These are phyloP conservation scores for Pantherophis guttatus DNA, from an alignment of 2,113 vertebrate species.

Conservation along the genomic window DNA sequence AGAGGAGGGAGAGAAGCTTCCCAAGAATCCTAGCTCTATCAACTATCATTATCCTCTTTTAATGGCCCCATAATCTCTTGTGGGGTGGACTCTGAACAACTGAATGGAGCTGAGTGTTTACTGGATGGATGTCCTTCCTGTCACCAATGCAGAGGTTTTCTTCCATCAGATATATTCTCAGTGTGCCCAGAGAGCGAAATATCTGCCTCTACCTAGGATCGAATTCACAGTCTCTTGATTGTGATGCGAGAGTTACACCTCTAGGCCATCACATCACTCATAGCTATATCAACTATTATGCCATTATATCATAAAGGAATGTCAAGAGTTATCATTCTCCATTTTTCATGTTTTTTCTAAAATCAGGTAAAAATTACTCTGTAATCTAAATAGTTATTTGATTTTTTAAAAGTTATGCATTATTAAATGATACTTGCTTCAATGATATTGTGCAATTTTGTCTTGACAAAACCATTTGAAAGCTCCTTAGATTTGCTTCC, in stretches of 20 bases:
- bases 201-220: too few species aligned
- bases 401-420: neutral
- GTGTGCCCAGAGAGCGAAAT: too few species aligned
- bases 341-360: neutral
- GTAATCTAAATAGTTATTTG: neutral
- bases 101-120: too few species aligned
- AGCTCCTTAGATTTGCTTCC: neutral
- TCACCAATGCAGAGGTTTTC: too few species aligned
- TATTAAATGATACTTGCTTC: neutral
- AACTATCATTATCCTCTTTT: too few species aligned
- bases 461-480: neutral
- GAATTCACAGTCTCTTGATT: too few species aligned
- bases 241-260: too few species aligned
- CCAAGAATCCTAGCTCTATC: neutral
- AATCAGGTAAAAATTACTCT: neutral
- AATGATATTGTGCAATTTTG: neutral
- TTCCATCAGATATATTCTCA: too few species aligned
- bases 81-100: too few species aligned
- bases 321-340: neutral
- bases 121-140: too few species aligned
- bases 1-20: neutral
- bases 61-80: too few species aligned
- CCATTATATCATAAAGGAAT: neutral
- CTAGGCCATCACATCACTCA: too few species aligned
- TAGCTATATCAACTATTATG: neutral